Percentiles rank a stretch among this genome's conserved stretches.
Conservation (phyloP, 2,888 invertebrate species). For the Cistogaster globosa region DNA sequence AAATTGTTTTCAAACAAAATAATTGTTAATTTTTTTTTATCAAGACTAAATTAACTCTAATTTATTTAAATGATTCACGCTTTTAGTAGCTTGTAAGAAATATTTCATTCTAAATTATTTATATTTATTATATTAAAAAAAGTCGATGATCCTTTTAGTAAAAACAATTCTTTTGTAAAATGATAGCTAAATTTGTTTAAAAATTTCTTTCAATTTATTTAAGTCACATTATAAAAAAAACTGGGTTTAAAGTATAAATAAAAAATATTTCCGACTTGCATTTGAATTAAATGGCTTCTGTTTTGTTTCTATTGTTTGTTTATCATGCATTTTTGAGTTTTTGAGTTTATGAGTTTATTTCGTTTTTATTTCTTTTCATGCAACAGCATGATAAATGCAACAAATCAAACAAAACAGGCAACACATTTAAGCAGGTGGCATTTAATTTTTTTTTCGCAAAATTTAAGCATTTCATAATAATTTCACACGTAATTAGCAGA, state of each 20-base stretch:
- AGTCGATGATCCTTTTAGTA: too few relatives aligned
- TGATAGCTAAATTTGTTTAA: too few relatives aligned
- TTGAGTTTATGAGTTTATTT: too few relatives aligned
- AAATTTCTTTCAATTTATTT: not conserved
- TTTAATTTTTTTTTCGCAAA: constrained; percentile 16
- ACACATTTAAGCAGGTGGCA: constrained; percentile 48
- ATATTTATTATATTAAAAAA: not conserved
- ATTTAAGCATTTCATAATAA: constrained; percentile 56
- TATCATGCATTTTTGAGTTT: not conserved
- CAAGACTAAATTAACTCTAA: too few relatives aligned
- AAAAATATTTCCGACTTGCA: constrained; percentile 25
- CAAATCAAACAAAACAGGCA: too few relatives aligned
- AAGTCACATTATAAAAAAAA: constrained; percentile 33
- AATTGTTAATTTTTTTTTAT: too few relatives aligned
- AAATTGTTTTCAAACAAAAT: too few relatives aligned
- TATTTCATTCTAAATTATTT: too few relatives aligned
- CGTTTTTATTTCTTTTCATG: constrained; percentile 26
- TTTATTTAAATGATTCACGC: too few relatives aligned
- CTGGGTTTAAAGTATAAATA: constrained; percentile 9
- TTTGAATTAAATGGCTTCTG: constrained; percentile 32
- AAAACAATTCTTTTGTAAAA: not conserved
- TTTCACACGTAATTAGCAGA: constrained; percentile 55
- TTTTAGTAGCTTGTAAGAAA: too few relatives aligned
- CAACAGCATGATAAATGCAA: too few relatives aligned
- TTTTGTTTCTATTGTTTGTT: not conserved